Evolutionary conservation across 1,140 invertebrate species (phyloP), one percentile per base, ranked within the genome.

Genomic region (Aplysia californica): DNA sequence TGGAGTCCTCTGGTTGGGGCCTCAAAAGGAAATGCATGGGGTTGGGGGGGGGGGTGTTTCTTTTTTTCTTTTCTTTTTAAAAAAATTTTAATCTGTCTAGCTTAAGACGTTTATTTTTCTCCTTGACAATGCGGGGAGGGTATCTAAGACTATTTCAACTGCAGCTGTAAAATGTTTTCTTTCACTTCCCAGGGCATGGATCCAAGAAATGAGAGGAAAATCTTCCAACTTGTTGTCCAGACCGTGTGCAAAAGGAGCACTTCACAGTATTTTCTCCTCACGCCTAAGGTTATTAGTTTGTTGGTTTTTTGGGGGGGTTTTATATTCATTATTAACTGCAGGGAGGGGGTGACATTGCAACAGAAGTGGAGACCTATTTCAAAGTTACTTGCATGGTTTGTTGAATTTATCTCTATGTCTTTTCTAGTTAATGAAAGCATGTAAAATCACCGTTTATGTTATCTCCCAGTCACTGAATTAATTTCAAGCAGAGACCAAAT

Each of bases 261-360:
- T 1, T 92, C 94, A 0, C 97, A 99, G 86, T 98, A 98, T 90
- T 97, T 99, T 87, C 91, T 98, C 35, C 91, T 98, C 0, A 97
- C 96, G 3, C 97, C 97, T 66, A 99, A 98, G 92, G 95, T 97
- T 91, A 79, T 15, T 33, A 18, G n/a, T 18, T 58, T 75, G 21
- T 61, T 61, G 18, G 15, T 61, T 61, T 61, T 61, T 50, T 15
- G n/a, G 10, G 10, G 10, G 10, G n/a, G 44, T 15, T 15, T 50
- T 50, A 10, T 50, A 50, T 50, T 50, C 44, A 15, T 50, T n/a
- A 50, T 50, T 50, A 50, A 50, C 44, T 50, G 10, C n/a, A 50
- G n/a, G n/a, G 10, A 50, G n/a, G n/a, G n/a, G n/a, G n/a, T n/a
- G n/a, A 15, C 44, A 15, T 50, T 50, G 44, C 44, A 50, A 15